Percentiles rank a stretch among this genome's conserved stretches.
Evolutionary conservation across 1,140 invertebrate species (phyloP).

Genomic region (Drosophila mauritiana): DNA sequence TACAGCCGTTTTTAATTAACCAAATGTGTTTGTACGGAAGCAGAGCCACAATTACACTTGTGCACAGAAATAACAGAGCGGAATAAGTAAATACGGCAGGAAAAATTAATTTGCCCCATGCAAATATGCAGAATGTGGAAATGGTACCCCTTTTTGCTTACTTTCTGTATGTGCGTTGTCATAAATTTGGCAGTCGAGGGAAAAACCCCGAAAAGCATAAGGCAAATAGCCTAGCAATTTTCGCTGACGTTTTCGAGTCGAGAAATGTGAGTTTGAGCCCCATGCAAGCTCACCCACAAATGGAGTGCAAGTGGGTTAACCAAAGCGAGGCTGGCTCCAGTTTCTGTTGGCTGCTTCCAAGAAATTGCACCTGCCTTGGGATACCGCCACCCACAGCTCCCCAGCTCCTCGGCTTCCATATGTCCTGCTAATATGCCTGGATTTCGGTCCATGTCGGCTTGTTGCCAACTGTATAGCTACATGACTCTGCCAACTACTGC

Average conservation of each 20-base stretch:
- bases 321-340: constrained; percentile 7
- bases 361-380: constrained; percentile 71
- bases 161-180: constrained; percentile 24
- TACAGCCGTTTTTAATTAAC: constrained; percentile 48
- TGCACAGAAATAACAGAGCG: constrained; percentile 1
- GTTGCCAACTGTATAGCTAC: constrained; percentile 20
- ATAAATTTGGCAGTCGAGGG: constrained; percentile 23
- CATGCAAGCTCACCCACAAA: too few species aligned
- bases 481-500: constrained; percentile 72
- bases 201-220: constrained; percentile 27
- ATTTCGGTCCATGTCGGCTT: constrained; percentile 58
- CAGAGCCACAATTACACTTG: constrained; percentile 29
- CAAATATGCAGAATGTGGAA: constrained; percentile 47
- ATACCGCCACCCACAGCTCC: background rate
- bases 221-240: constrained; percentile 38
- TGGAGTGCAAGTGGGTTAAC: constrained; percentile 33
- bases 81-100: constrained; percentile 40
- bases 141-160: background rate
- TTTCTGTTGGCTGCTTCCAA: constrained; percentile 60
- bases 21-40: constrained; percentile 38
- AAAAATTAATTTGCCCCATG: constrained; percentile 52
- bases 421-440: constrained; percentile 62
- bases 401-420: constrained; percentile 23
- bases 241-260: constrained; percentile 18
- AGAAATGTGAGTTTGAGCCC: constrained; percentile 22